Conservation (phyloP, 2,113 vertebrate genomes). For the Ivindomyrus marchei region DNA sequence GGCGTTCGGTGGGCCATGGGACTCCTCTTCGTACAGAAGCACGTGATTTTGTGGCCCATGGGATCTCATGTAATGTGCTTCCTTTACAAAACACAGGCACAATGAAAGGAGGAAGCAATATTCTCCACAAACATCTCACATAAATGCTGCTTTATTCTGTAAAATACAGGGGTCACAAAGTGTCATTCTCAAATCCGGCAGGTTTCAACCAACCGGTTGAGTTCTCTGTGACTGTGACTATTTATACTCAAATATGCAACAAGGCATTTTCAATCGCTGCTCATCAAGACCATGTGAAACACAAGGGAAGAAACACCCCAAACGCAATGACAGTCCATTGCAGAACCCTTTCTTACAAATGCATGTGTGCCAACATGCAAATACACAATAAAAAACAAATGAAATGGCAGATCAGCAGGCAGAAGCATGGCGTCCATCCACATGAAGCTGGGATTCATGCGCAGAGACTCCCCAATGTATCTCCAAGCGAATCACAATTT, state of each 20-base stretch:
- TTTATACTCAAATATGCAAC: neutral
- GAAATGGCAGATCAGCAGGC: neutral
- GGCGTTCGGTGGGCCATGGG: slow-evolving; percentile 32
- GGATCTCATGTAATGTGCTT: slow-evolving; percentile 56
- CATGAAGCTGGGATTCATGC: neutral
- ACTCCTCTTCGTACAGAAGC: slow-evolving; percentile 49
- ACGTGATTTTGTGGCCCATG: slow-evolving; percentile 33
- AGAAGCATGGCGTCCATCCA: neutral
- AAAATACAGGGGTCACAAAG: neutral
- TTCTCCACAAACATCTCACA: neutral
- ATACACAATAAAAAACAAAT: neutral
- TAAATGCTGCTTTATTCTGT: neutral
- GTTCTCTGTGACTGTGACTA: neutral
- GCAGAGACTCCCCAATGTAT: neutral
- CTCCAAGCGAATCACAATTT: neutral
- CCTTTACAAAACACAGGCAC: slow-evolving; percentile 39
- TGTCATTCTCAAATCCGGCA: neutral
- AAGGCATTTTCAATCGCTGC: neutral
- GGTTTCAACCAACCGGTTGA: neutral
- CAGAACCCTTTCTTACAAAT: neutral
- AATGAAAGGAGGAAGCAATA: neutral
- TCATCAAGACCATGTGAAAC: neutral
- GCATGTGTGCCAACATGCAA: neutral
- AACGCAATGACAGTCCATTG: neutral
- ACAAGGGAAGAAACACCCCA: neutral